Evolutionary conservation across 2,888 invertebrate species (phyloP), one percentile per base, ranked within the genome.

Genomic region (Crossocerus cetratus): DNA sequence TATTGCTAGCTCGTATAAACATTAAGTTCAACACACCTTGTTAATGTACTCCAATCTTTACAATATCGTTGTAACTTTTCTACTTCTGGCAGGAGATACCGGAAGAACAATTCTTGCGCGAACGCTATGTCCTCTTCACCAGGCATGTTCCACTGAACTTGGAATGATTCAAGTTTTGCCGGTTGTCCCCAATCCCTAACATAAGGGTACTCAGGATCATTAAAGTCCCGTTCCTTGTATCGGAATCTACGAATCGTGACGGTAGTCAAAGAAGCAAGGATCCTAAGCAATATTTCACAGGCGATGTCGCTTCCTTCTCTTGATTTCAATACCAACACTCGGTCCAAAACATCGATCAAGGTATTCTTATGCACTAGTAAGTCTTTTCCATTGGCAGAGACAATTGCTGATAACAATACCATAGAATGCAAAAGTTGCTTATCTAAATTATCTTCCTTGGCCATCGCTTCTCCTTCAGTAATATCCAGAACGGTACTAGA

Each of bases 101-200:
- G 92, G 70, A 92, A 91, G 14, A 95, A 90, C 8, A 98, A 86
- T 83, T 91, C 91, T 83, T 94, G 93, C 1, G 95, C 93, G 74
- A 93, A 93, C 0, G 91, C 89, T 0, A 95, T 92, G 87, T 97
- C 97, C 49, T 92, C 93, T 21, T 92, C 91, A 21, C 92, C 93
- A 0, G 98, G 97, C 58, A 94, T 91, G 85, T 96, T 96, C 97
- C 97, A 98, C 53, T 93, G 91, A 20, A 97, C 91, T 5, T 93
- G 91, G 18, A 95, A 91, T 23, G 94, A 92, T 66, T 94, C 91
- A 20, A 95, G 89, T 80, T 94, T 91, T 18, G 94, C 93, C 0
- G 95, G 92, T 71, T 92, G 92, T 0, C 96, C 98, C 98, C 98
- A 98, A 80, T 96, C 94, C 21, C 93, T 92, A 21, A 96, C 18